Evolutionary conservation across 2,888 invertebrate species (phyloP).

Genomic region (Pyrgus malvae): DNA sequence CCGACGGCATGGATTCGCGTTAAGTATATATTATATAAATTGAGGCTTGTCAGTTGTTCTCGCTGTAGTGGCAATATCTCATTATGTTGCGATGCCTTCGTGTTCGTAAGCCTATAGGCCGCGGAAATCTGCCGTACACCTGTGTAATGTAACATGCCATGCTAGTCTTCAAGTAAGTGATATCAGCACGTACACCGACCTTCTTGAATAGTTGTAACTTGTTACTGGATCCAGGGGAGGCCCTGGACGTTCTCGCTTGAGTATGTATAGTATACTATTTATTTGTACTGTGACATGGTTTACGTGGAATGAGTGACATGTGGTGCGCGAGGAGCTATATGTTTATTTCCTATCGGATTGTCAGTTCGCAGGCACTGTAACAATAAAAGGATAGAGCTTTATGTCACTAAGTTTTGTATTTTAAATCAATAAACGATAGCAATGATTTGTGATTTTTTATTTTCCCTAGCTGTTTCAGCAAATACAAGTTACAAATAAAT

Average conservation of each 20-base stretch:
- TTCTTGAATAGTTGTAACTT: constrained; percentile 56
- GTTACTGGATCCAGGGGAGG: constrained; percentile 57
- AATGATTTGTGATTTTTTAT: constrained; percentile 51
- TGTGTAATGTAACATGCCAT: constrained; percentile 41
- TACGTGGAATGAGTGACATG: constrained; percentile 53
- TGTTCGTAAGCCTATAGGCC: constrained; percentile 24
- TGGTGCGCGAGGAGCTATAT: constrained; percentile 66
- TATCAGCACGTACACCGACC: constrained; percentile 56
- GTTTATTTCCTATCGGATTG: constrained; percentile 82
- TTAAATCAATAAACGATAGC: constrained; percentile 83
- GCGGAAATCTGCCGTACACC: constrained; percentile 53
- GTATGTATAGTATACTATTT: constrained; percentile 69
- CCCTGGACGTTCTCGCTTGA: constrained; percentile 68
- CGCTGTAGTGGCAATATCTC: constrained; percentile 18
- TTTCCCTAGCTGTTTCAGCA: not conserved
- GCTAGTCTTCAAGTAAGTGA: constrained; percentile 50
- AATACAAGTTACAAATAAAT: constrained; percentile 18
- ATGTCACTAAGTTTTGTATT: constrained; percentile 83
- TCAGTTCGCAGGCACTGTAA: constrained; percentile 82
- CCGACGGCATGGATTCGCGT: constrained; percentile 1
- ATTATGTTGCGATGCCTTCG: constrained; percentile 28
- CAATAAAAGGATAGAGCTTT: constrained; percentile 82
- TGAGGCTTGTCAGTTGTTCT: constrained; percentile 23
- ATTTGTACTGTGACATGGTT: constrained; percentile 69
- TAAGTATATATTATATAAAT: constrained; percentile 4